phyloP scores from a whole-genome alignment of 1,140 invertebrate species.

The Telenomus remus region DNA sequence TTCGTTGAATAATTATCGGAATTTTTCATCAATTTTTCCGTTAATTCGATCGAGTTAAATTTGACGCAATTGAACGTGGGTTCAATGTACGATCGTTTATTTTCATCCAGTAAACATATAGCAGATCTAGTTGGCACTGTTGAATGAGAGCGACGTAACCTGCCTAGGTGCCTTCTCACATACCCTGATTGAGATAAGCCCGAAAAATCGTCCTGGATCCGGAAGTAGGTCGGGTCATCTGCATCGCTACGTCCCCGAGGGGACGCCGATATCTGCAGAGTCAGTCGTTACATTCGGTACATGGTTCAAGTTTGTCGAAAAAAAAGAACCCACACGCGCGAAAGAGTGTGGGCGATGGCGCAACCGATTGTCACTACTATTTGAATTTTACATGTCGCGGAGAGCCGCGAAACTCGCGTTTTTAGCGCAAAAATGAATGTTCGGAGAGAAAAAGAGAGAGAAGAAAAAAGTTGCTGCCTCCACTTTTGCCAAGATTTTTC shows the following conservation, averaged over 20 bases:
- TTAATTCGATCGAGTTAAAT: no score
- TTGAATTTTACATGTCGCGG: conserved; percentile 21
- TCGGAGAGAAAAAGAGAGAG: not conserved
- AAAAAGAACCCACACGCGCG: conserved; percentile 12
- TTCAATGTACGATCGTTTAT: conserved; percentile 39
- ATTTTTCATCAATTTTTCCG: no score
- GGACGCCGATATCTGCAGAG: conserved; percentile 60
- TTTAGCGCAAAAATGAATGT: conserved; percentile 19
- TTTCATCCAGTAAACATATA: conserved; percentile 54
- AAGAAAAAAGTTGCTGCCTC: conserved; percentile 3
- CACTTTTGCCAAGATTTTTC: conserved; percentile 16
- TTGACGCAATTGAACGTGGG: conserved; percentile 18
- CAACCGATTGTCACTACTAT: conserved; percentile 26
- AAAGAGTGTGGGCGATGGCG: conserved; percentile 1
- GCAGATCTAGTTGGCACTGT: conserved; percentile 52
- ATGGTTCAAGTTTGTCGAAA: conserved; percentile 42
- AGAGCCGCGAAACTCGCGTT: conserved; percentile 16
- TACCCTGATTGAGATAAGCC: conserved; percentile 46
- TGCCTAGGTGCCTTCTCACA: conserved; percentile 32
- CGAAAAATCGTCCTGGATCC: conserved; percentile 66
- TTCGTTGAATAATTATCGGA: no score
- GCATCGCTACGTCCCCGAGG: conserved; percentile 63
- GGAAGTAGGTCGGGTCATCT: conserved; percentile 72
- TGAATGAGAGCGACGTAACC: conserved; percentile 51
- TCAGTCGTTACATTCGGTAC: conserved; percentile 58